Percentiles rank a stretch among this genome's conserved stretches.
These are phyloP conservation scores for Tyria jacobaeae DNA, from an alignment of 2,888 invertebrate genomes.

Conservation along the genomic window DNA sequence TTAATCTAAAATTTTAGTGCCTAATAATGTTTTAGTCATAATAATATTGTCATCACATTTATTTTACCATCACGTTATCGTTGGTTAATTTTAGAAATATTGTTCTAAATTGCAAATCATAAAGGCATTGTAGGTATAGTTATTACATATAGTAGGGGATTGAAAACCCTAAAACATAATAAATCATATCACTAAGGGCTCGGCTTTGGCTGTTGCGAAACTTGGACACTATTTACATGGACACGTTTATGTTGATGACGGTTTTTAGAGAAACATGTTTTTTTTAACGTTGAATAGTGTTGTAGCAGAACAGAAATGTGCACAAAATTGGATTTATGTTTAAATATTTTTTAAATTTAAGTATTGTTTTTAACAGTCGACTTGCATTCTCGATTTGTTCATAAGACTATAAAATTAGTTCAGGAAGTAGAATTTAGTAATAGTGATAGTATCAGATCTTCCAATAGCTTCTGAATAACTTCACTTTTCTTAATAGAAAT, in stretches of 20 bases:
- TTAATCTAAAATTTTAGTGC: too few relatives aligned
- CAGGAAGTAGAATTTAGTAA: too few relatives aligned
- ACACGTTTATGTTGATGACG: conserved; percentile 4
- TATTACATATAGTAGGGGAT: conserved; percentile 33
- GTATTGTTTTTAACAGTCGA: background rate
- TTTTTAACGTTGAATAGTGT: background rate
- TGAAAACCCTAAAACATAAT: conserved; percentile 49
- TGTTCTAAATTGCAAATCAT: conserved; percentile 45
- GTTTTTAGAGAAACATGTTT: conserved; percentile 4
- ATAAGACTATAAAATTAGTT: too few relatives aligned
- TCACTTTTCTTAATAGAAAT: background rate
- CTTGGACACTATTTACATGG: conserved; percentile 18
- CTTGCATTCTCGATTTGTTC: too few relatives aligned
- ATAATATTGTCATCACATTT: too few relatives aligned
- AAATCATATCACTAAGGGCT: conserved; percentile 44
- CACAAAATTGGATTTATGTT: background rate
- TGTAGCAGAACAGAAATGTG: background rate
- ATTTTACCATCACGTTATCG: background rate
- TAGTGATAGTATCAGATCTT: too few relatives aligned
- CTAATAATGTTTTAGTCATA: too few relatives aligned
- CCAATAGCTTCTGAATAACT: too few relatives aligned
- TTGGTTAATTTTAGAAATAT: conserved; percentile 27
- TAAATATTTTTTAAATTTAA: too few relatives aligned
- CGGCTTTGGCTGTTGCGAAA: conserved; percentile 39
- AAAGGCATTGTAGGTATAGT: conserved; percentile 42